Conservation (phyloP, 2,888 invertebrate genomes). For the Darwinula stevensoni region DNA sequence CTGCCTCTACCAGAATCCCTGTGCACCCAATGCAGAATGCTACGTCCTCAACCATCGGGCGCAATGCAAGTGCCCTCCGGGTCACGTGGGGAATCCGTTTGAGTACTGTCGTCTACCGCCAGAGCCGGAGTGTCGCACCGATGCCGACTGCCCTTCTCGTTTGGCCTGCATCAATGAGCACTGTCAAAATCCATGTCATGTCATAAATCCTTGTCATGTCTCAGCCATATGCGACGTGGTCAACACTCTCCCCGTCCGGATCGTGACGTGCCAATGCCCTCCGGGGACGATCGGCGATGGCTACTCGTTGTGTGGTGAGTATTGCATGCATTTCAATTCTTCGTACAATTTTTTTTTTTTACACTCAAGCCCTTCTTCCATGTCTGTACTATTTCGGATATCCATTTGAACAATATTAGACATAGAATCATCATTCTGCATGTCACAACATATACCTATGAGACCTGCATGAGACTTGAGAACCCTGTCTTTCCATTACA, state of each 20-base stretch:
- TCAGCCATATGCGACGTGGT: background rate
- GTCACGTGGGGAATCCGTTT: conserved; percentile 39
- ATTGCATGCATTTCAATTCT: background rate
- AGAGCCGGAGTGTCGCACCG: conserved; percentile 33
- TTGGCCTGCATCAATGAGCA: conserved; percentile 50
- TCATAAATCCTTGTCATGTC: conserved; percentile 27
- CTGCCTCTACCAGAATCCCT: conserved; percentile 21
- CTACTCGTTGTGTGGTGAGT: conserved; percentile 1
- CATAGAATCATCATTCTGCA: too few species aligned
- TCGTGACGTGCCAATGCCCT: background rate
- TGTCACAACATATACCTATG: too few species aligned
- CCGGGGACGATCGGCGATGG: conserved; percentile 3
- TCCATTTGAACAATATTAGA: too few species aligned
- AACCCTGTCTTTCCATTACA: too few species aligned
- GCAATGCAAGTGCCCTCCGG: conserved; percentile 42
- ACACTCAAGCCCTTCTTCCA: too few species aligned
- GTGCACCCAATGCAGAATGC: conserved; percentile 34
- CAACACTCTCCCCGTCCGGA: background rate
- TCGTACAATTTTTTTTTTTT: too few species aligned
- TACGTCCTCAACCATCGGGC: conserved; percentile 35
- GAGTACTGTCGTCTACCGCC: conserved; percentile 22
- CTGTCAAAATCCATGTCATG: conserved; percentile 60
- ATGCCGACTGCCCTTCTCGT: conserved; percentile 52
- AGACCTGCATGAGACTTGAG: too few species aligned
- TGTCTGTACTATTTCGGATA: too few species aligned